A percentile compares a stretch with the other conserved stretches of the same genome.
Evolutionary conservation across 2,797 vertebrate genomes (phyloP).

Genomic region (Remorina albescens): DNA sequence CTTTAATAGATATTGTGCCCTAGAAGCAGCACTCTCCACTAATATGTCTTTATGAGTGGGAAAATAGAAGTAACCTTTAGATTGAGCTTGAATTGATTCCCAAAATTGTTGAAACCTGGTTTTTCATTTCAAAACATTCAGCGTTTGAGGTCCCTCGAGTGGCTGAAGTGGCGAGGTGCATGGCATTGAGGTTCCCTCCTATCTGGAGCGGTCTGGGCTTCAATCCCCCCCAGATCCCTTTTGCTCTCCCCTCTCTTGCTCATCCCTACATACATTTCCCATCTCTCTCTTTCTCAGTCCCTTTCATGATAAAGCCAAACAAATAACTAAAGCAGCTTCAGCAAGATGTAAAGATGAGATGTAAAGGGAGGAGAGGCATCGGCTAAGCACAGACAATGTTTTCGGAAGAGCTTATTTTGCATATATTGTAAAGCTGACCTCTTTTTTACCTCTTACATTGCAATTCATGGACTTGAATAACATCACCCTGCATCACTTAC

Average conservation of each 20-base stretch:
- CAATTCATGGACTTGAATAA: slow-evolving; percentile 24
- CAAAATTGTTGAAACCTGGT: not conserved
- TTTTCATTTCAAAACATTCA: not conserved
- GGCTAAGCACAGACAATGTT: slow-evolving; percentile 6
- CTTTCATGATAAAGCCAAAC: too few relatives aligned
- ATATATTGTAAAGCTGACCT: slow-evolving; percentile 7
- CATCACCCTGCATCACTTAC: not conserved
- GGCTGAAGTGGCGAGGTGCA: too few relatives aligned
- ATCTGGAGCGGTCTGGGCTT: too few relatives aligned
- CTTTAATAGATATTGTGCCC: slow-evolving; percentile 6
- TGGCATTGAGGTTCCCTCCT: too few relatives aligned
- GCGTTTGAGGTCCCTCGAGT: too few relatives aligned
- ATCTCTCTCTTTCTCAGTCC: too few relatives aligned
- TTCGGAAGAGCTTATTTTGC: slow-evolving; percentile 17
- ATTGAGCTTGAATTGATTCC: not conserved
- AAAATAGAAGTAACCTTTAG: not conserved
- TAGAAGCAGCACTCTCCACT: not conserved
- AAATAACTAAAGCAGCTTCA: too few relatives aligned
- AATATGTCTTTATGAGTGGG: not conserved
- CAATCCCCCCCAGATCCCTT: too few relatives aligned
- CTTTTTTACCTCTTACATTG: slow-evolving; percentile 14
- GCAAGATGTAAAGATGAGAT: not conserved
- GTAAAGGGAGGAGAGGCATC: slow-evolving; percentile 3
- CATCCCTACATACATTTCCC: too few relatives aligned
- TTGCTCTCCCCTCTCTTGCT: too few relatives aligned